Evolutionary conservation across 2,113 vertebrate genomes (phyloP).

Genomic region (Pseudorasbora parva): DNA sequence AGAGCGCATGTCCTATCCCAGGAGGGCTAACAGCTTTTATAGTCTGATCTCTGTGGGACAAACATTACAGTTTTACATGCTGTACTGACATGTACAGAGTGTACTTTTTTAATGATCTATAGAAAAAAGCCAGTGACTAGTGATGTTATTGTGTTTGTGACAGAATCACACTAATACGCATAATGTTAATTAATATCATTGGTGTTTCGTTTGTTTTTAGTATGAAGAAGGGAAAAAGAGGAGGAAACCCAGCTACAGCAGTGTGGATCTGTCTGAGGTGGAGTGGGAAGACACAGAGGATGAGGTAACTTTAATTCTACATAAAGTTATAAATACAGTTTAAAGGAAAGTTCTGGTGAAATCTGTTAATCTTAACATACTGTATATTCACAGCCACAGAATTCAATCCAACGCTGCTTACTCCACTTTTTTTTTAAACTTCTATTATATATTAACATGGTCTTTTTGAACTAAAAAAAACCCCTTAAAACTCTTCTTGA

Average conservation of each 20-base stretch:
- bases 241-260: constrained; percentile 94
- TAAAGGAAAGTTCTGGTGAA: too few species aligned
- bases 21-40: neutral
- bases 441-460: neutral
- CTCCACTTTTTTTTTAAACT: neutral
- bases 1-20: neutral
- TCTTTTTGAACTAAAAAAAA: neutral
- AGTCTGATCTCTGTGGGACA: neutral
- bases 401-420: too few species aligned
- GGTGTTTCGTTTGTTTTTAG: constrained; percentile 68
- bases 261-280: constrained; percentile 96
- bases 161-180: neutral
- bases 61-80: neutral
- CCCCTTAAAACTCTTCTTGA: too few species aligned
- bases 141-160: neutral
- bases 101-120: neutral
- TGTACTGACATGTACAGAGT: neutral
- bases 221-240: constrained; percentile 95
- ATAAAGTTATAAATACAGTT: neutral
- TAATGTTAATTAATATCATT: neutral
- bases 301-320: constrained; percentile 73
- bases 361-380: too few species aligned
- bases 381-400: neutral
- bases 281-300: constrained; percentile 98
- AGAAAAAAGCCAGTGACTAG: neutral